Evolutionary conservation across 2,888 invertebrate genomes (phyloP).

Genomic region (Ormyrus nitidulus): DNA sequence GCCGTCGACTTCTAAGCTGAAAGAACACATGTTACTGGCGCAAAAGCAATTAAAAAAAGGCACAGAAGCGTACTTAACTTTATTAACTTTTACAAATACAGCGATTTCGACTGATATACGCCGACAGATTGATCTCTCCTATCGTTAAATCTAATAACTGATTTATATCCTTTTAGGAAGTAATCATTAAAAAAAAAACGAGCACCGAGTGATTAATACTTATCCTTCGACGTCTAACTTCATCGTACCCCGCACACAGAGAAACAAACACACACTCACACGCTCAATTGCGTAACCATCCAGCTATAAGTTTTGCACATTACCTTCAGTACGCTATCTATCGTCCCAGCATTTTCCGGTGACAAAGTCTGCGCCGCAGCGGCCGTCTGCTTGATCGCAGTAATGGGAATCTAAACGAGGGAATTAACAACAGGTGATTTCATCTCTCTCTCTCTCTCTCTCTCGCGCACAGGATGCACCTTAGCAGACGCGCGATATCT

Average conservation of each 20-base stretch:
- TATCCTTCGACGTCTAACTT: not conserved
- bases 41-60: not conserved
- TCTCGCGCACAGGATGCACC: slow-evolving; percentile 3
- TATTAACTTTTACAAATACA: slow-evolving; percentile 23
- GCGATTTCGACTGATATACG: slow-evolving; percentile 11
- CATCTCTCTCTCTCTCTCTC: too few relatives aligned
- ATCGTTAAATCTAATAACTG: slow-evolving; percentile 29
- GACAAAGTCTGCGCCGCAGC: slow-evolving; percentile 65
- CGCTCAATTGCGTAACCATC: not conserved
- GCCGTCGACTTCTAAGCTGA: not conserved
- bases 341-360: slow-evolving; percentile 64
- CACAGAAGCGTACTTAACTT: not conserved
- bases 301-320: not conserved
- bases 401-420: slow-evolving; percentile 68
- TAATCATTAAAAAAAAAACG: not conserved
- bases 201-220: slow-evolving; percentile 4
- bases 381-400: slow-evolving; percentile 67
- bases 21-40: not conserved
- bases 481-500: slow-evolving; percentile 1
- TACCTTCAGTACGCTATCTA: slow-evolving; percentile 68
- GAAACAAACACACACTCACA: too few relatives aligned
- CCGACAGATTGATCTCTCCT: not conserved
- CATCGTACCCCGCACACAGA: too few relatives aligned
- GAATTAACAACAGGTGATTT: slow-evolving; percentile 22
- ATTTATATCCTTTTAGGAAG: slow-evolving; percentile 1